Evolutionary conservation across 2,888 invertebrate species (phyloP), one percentile per base, ranked within the genome.

Genomic region (Rhorus exstirpatorius): DNA sequence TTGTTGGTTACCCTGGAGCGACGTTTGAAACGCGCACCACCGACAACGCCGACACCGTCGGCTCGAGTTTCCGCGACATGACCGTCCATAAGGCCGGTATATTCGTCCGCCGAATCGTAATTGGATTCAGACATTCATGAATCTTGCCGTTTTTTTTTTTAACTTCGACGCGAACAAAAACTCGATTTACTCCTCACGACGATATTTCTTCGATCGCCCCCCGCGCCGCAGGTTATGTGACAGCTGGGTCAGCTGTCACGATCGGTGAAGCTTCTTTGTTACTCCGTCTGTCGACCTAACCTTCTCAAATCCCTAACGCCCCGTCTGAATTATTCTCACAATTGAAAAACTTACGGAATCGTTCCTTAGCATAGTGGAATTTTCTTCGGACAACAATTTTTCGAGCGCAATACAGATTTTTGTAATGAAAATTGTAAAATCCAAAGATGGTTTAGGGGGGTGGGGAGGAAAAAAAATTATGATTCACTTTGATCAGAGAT

Each of bases 21-120:
- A 79, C 94, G 92, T 91, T 95, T 95, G 84, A 95, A 94, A 77
- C 94, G 94, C 84, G 94, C 94, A 81, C 93, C 93, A 83, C 93
- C 93, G 88, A 95, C 94, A 68, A 87, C 85, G 92, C 94, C 94
- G 87, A 90, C 88, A 75, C 92, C 91, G 85, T 94, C 94, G 77
- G 94, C 93, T 86, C 94, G 94, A 86, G 94, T 94, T 92, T 96
- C 95, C 79, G 95, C 95, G 91, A 96, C 96, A 94, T 97, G 97
- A 91, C 96, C 97, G 94, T 97, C 97, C 97, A 97, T 97, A 92
- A 97, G 95, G 93, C 96, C 96, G 90, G 97, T 97, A 89, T 95
- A 95, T 94, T 97, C 97, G 92, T 95, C 95, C 89, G 94, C 94
- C 91, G 94, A 94, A 89, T 95, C 95, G 92, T 93, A 94, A 89